Base-by-base conservation (phyloP, 2,888 invertebrate genomes). In the Mechanitis mazaeus region DNA sequence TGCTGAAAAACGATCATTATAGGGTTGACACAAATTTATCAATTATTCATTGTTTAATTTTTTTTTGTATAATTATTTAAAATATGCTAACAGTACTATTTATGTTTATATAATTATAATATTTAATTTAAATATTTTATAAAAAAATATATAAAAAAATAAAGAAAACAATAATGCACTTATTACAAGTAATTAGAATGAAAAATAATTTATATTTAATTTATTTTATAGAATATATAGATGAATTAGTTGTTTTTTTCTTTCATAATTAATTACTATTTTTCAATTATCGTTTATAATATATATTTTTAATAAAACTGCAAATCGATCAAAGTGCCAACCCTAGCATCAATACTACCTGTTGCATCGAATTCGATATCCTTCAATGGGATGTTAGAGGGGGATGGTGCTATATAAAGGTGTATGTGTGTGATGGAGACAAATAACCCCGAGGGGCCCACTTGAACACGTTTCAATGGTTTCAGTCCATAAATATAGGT, bases 301-400 rank as follows among this genome's bases (percentile, higher is more conserved):
- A 50, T 31, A 50, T 33, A 53, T 45, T 28, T 45, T 28, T 38
- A 9, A 55, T 11, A n/a, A 55, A 59, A 67, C 60, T 58, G 53
- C 68, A 76, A 85, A 83, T 75, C 84, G 74, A 87, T 86, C 83
- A 79, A 73, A 74, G 66, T 69, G 75, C 4, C 87, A 89, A 71
- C 90, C 89, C 90, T 90, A 79, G 73, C 75, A 69, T 75, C 89
- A 83, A 89, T 89, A 85, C 77, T 72, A 87, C 89, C 83, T 90
- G 89, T 90, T 90, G 89, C 88, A 77, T 77, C 78, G 80, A 89
- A 85, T 88, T 90, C 89, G 90, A 90, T 90, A 86, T 83, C 85
- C 84, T 88, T 87, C 88, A 86, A 88, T 88, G 89, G 86, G 75
- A 81, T 75, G 79, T 64, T 61, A 64, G 75, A 85, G 50, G 63